Evolutionary conservation across 2,113 vertebrate genomes (phyloP).

Genomic region (Corythaixoides concolor): DNA sequence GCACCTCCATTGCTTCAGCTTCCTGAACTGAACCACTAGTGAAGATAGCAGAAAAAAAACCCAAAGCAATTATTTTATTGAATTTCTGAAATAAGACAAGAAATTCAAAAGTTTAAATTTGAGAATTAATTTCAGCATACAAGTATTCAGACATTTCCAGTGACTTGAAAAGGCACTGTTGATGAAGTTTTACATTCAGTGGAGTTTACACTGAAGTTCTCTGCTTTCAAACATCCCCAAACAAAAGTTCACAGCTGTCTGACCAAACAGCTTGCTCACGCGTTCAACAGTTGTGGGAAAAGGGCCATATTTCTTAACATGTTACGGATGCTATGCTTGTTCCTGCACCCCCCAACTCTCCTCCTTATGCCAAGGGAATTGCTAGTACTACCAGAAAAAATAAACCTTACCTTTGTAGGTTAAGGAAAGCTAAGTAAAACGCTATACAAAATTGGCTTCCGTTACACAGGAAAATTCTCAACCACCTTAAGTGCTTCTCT

Average conservation of each 20-base stretch:
- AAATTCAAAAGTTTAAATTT: background rate
- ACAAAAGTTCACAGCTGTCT: background rate
- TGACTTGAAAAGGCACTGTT: background rate
- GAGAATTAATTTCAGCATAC: background rate
- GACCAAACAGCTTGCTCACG: background rate
- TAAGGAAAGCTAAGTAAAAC: background rate
- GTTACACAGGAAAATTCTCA: background rate
- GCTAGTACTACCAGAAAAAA: background rate
- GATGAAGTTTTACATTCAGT: background rate
- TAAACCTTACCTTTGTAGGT: background rate
- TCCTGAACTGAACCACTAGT: background rate
- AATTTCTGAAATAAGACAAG: background rate
- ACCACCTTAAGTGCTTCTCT: background rate
- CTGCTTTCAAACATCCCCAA: background rate
- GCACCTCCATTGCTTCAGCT: background rate
- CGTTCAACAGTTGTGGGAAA: background rate
- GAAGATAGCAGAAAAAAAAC: background rate
- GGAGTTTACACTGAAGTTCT: background rate
- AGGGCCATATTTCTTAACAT: rapidly evolving
- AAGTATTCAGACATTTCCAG: background rate
- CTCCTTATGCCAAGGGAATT: background rate
- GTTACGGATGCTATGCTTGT: background rate
- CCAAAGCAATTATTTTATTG: background rate
- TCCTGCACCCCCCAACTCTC: background rate
- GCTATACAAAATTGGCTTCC: background rate